Conservation (phyloP, 2,888 invertebrate genomes). For the Ormyrus nitidulus region DNA sequence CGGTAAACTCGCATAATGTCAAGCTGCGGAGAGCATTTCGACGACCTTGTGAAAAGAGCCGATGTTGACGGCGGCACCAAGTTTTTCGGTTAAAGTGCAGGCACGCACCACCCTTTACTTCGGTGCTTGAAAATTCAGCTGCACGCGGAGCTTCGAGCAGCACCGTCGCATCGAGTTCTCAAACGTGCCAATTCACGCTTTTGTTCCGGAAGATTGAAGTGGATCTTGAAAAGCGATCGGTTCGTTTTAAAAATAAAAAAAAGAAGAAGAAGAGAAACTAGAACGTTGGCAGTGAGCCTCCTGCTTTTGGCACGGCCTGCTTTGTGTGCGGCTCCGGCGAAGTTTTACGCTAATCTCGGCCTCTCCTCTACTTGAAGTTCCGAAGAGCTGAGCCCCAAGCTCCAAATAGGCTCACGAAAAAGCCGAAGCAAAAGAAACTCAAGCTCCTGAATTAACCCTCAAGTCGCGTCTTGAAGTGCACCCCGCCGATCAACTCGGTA, state of each 20-base stretch:
- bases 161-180: too few relatives aligned
- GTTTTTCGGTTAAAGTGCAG: too few relatives aligned
- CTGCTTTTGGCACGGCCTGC: not conserved
- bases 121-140: too few relatives aligned
- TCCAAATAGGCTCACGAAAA: not conserved
- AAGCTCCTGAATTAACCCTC: slow-evolving; percentile 24
- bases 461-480: not conserved
- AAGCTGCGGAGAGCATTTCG: too few relatives aligned
- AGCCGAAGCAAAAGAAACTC: not conserved
- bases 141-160: too few relatives aligned
- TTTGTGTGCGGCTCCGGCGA: not conserved
- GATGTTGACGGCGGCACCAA: too few relatives aligned
- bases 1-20: too few relatives aligned
- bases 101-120: too few relatives aligned
- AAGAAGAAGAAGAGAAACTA: not conserved
- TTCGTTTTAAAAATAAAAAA: not conserved
- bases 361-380: not conserved
- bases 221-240: not conserved
- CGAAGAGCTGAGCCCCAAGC: not conserved
- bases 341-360: slow-evolving; percentile 19
- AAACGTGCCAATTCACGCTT: too few relatives aligned
- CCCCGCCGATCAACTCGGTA: not conserved
- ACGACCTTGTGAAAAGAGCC: too few relatives aligned
- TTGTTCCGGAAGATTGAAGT: not conserved
- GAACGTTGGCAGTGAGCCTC: not conserved